Conservation (phyloP, 2,113 vertebrate genomes). For the Psephotus haematonotus region DNA sequence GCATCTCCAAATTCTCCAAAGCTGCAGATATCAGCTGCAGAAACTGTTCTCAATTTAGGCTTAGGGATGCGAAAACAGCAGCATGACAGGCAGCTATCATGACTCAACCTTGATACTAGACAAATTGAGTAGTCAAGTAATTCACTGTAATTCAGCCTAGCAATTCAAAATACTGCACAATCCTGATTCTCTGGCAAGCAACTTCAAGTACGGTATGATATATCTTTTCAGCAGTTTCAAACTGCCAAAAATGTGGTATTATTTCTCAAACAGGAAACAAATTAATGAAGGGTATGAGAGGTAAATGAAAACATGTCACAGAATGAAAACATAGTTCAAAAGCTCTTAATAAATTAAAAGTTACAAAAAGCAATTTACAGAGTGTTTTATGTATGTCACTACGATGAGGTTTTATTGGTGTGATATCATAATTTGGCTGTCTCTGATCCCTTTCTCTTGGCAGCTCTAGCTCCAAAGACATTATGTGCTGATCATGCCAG, state of each 20-base stretch:
- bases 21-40: background rate
- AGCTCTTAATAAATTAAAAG: conserved; percentile 80
- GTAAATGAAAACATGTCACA: conserved; percentile 74
- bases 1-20: background rate
- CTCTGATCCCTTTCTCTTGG: conserved; percentile 76
- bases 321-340: conserved; percentile 71
- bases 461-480: conserved; percentile 72
- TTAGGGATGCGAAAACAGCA: background rate
- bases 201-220: conserved; percentile 6
- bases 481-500: conserved; percentile 73
- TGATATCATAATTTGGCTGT: conserved; percentile 85
- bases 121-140: conserved; percentile 17
- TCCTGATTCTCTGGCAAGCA: conserved; percentile 42
- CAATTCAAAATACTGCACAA: conserved; percentile 2
- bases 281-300: conserved; percentile 69
- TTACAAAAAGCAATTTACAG: conserved; percentile 78
- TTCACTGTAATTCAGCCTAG: background rate
- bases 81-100: background rate
- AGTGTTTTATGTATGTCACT: conserved; percentile 81
- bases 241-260: conserved; percentile 56
- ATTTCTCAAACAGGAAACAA: conserved; percentile 69
- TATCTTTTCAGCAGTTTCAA: conserved; percentile 51
- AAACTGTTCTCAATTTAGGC: background rate
- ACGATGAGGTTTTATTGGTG: conserved; percentile 77
- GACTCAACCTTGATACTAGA: background rate